A percentile compares a stretch with the other conserved stretches of the same genome.
These are phyloP conservation scores for Malurus cyaneus DNA, from an alignment of 2,113 vertebrate genomes.

Conservation along the genomic window DNA sequence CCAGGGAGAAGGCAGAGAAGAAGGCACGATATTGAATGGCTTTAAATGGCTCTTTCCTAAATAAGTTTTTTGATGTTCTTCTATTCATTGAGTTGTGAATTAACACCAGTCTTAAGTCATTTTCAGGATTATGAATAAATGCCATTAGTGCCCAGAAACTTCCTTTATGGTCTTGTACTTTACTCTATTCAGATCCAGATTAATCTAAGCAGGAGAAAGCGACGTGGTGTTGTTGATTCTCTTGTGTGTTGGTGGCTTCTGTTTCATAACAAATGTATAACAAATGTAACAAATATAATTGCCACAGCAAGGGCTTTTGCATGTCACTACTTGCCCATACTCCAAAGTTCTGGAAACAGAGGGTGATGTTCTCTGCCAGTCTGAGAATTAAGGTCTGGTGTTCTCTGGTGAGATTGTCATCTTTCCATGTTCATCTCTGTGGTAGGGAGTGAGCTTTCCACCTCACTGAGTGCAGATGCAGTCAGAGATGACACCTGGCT, in stretches of 20 bases:
- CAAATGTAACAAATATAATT: background rate
- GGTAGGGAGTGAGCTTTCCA: background rate
- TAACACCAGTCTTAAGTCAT: background rate
- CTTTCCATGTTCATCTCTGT: background rate
- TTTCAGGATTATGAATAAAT: conserved; percentile 3
- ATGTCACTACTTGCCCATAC: background rate
- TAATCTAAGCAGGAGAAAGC: background rate
- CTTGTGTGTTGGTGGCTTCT: background rate
- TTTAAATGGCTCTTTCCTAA: conserved; percentile 58
- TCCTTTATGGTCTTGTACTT: background rate
- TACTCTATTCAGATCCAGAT: background rate
- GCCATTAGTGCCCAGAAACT: background rate
- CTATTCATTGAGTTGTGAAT: background rate
- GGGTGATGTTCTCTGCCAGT: background rate
- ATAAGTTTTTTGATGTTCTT: background rate
- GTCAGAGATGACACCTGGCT: background rate
- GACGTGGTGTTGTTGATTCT: background rate
- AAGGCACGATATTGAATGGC: conserved; percentile 37
- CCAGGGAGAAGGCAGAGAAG: background rate
- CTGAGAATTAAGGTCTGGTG: background rate
- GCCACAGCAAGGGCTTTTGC: background rate
- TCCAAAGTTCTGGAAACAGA: background rate
- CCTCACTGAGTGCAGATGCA: fast-evolving
- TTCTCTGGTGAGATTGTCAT: background rate
- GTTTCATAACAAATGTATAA: background rate